These are phyloP conservation scores for Sus cebifrons DNA, from an alignment of 2,797 vertebrate species.

Conservation along the genomic window DNA sequence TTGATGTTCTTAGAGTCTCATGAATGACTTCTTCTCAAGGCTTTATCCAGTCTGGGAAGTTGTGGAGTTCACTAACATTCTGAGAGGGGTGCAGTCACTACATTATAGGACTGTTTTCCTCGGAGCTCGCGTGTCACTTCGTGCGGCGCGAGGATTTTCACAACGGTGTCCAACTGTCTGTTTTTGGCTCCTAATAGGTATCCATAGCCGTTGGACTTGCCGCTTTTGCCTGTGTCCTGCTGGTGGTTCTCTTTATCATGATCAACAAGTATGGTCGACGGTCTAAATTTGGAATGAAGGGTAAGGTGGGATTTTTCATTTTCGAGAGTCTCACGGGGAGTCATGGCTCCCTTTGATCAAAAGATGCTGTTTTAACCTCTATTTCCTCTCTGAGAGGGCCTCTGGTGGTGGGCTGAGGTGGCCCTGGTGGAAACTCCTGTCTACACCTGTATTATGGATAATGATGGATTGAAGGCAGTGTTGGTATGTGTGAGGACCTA, in stretches of 20 bases:
- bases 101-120: background rate
- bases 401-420: background rate
- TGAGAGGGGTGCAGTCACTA: background rate
- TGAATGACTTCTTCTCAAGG: background rate
- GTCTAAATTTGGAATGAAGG: constrained; percentile 99
- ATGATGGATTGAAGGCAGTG: background rate
- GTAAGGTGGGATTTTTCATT: constrained; percentile 89
- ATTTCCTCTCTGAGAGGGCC: background rate
- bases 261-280: constrained; percentile 99
- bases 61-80: background rate
- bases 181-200: constrained; percentile 91
- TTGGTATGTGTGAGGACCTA: background rate
- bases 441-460: background rate
- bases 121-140: fast-evolving
- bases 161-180: background rate
- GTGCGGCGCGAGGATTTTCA: fast-evolving
- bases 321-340: background rate
- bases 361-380: background rate
- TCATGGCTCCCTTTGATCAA: background rate
- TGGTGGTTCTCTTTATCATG: constrained; percentile 98
- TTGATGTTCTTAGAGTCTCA: background rate
- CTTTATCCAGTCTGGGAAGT: background rate
- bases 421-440: background rate
- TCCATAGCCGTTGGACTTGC: constrained; percentile 98
- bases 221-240: constrained; percentile 96